Evolutionary conservation across 2,113 vertebrate genomes (phyloP), one percentile per base, ranked within the genome.

Genomic region (Bucco capensis): DNA sequence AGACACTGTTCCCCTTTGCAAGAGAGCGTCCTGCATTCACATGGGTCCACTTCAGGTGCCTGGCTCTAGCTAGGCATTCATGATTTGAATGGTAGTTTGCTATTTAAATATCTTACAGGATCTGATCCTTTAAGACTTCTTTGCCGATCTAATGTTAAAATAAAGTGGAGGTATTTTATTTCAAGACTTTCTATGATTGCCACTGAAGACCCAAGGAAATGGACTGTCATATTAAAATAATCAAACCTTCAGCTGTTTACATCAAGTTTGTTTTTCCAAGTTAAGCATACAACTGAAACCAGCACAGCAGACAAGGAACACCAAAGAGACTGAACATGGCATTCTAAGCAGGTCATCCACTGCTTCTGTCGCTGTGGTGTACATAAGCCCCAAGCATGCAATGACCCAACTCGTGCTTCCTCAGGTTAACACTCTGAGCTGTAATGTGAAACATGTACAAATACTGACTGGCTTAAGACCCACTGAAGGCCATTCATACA

Each of bases 361-460:
- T 8, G 21, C 66, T 93, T 79, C 89, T 76, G 83, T 72, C 22
- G 0, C 92, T 70, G 78, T 71, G 82, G 90, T 92, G 74, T 75
- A 87, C 60, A 83, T 76, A 83, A 90, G 89, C 53, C 83, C 64
- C 6, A 1, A 71, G 85, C 66, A 75, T 4, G 54, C 87, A 28
- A 1, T 8, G 24, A 61, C 77, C 71, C 88, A 61, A 28, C 84
- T 92, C 74, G 5, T 44, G 72, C 81, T 86, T 82, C 85, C 80
- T 75, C 1, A 5, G 70, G 54, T 66, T 46, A 78, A 62, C 2
- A 16, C 67, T 91, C 47, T 4, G 1, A 76, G 35, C 67, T 92
- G 95, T 92, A 96, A 96, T 8, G 57, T 88, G 96, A 95, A 96
- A 93, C 96, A 92, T 6, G 40, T 50, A 92, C 88, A 69, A 84